Base-by-base conservation (phyloP, 2,888 invertebrate genomes). In the Nomada fabriciana region DNA sequence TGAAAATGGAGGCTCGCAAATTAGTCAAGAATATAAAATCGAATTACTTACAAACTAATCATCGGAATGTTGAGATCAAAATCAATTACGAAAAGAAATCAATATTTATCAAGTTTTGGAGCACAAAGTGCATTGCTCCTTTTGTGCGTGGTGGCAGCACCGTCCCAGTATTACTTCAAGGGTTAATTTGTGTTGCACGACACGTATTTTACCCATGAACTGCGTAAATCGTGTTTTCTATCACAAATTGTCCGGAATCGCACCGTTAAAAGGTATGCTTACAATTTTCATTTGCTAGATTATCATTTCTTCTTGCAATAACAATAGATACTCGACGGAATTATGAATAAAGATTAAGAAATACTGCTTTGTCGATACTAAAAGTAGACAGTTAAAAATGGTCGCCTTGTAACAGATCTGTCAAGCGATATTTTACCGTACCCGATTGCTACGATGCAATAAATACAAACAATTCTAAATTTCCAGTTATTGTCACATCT, bases 191-290 rank as follows among this genome's bases (percentile, higher is more conserved):
- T 88, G 89, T 89, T 89, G 86, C 85, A 76, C 88, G 92, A 90
- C 90, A 92, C 91, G 90, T 87, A 89, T 91, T 89, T 91, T 85
- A 84, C 76, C 85, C 83, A 86, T 88, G 83, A 89, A 89, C 92
- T 92, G 92, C 91, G 91, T 90, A 91, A 91, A 91, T 90, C 86
- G 89, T 86, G 85, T 85, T 86, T 87, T 79, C 83, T 86, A 85
- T 86, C 86, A 75, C 74, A 70, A 88, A 86, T 85, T 83, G 75
- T 84, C 80, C 61, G 64, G 67, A 74, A 76, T 68, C 47, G 55
- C 74, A 68, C 76, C 74, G 73, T 82, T 75, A 76, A 76, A 86
- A 88, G 91, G 90, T 92, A 88, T 69, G 90, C 90, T 42, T 55
- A 61, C 43, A 79, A 70, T 80, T 81, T 65, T 67, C 42, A 64